Base-by-base conservation (phyloP, 2,113 vertebrate genomes). In the Pitta sordida region DNA sequence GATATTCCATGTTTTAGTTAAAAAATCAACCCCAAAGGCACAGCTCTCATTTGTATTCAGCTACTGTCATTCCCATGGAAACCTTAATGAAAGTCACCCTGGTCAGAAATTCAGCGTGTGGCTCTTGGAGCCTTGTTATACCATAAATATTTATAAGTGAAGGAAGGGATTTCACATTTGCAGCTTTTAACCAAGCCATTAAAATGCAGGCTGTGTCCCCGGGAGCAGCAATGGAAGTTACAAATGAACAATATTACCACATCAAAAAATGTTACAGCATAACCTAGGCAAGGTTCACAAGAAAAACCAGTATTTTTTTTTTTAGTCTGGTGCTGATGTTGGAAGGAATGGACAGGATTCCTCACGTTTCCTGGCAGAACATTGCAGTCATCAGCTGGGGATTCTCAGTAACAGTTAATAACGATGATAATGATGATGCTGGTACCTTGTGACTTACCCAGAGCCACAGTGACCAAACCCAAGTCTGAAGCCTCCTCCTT, bases 131-230 rank as follows among this genome's bases (percentile, higher is more conserved):
- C 74, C 39, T 41, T 34, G 49, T 52, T 82, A 17, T 29, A 62
- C n/a, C 56, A 44, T 87, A 89, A 94, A 92, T 91, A 82, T 91
- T 92, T 94, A 91, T 58, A 89, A 86, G 68, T 20, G n/a, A 67
- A 88, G 23, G 27, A 69, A 30, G 88, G 27, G 17, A 63, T 70
- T 86, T 84, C 6, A 26, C 58, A 58, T 79, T 79, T 71, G 20
- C 16, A 84, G 69, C 68, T 86, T 82, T 71, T 86, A 85, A 41
- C 49, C 59, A 59, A 79, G n/a, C 34, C 17, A n/a, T 73, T 82
- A 58, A 79, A 86, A 91, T 69, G 49, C 65, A 83, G 81, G 8
- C 85, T 73, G 78, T 12, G 34, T 48, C 53, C 41, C 13, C 11
- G 15, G 60, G 6, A 74, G n/a, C 44, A 71, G 49, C 22, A 73